Evolutionary conservation across 2,888 invertebrate species (phyloP).

Genomic region (Zaprionus lineosus): DNA sequence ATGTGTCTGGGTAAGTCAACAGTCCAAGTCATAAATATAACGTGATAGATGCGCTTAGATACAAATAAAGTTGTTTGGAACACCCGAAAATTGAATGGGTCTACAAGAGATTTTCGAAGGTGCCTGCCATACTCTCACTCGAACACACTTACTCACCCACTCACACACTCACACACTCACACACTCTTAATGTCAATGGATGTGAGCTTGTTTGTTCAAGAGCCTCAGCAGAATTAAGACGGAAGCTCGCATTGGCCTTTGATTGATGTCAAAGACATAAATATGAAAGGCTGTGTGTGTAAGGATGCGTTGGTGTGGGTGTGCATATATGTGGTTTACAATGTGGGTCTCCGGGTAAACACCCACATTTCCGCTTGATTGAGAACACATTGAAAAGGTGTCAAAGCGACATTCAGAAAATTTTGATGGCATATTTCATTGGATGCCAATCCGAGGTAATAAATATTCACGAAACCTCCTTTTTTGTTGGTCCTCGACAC

Average conservation of each 20-base stretch:
- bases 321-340: conserved; percentile 1
- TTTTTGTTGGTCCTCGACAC: conserved; percentile 13
- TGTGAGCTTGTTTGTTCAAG: conserved; percentile 43
- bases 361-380: conserved; percentile 64
- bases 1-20: conserved; percentile 17
- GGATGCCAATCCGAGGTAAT: conserved; percentile 60
- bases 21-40: conserved; percentile 69
- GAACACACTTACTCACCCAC: neutral
- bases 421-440: conserved; percentile 76
- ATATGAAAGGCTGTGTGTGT: conserved; percentile 12
- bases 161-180: conserved; percentile 7
- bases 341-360: conserved; percentile 23
- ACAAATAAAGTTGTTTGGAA: conserved; percentile 41
- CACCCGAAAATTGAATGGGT: conserved; percentile 30
- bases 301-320: neutral
- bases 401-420: conserved; percentile 64
- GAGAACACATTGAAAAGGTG: conserved; percentile 66
- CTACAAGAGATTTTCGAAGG: conserved; percentile 15
- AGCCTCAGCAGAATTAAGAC: conserved; percentile 24
- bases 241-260: conserved; percentile 56
- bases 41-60: conserved; percentile 60
- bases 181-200: conserved; percentile 29
- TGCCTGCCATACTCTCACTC: conserved; percentile 2
- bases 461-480: conserved; percentile 66
- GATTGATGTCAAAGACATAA: conserved; percentile 68